Conservation (phyloP, 2,797 vertebrate genomes). For the Chaenodraco wilsoni region DNA sequence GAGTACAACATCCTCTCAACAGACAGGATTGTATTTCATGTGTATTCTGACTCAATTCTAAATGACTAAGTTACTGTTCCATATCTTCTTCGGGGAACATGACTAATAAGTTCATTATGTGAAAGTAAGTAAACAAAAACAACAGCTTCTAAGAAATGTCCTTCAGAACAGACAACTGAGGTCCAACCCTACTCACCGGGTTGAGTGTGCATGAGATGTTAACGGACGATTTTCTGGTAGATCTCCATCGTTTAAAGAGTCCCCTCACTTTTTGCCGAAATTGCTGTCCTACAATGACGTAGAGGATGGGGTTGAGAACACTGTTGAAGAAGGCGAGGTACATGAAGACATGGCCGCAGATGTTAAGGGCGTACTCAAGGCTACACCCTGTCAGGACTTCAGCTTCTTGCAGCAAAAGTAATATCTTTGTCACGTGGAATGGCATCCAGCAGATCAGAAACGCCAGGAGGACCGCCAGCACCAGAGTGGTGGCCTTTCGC, state of each 20-base stretch:
- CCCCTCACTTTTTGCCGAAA: slow-evolving; percentile 83
- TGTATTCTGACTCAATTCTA: not conserved
- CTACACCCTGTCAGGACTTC: slow-evolving; percentile 53
- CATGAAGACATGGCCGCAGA: slow-evolving; percentile 65
- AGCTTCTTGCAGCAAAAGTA: slow-evolving; percentile 44
- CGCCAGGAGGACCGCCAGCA: slow-evolving; percentile 79
- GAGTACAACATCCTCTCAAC: no score
- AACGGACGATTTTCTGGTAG: accelerated
- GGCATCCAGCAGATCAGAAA: slow-evolving; percentile 89
- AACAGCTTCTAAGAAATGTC: not conserved
- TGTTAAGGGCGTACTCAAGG: slow-evolving; percentile 14
- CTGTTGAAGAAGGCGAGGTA: slow-evolving; percentile 86
- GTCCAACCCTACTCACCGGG: accelerated
- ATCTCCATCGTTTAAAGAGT: slow-evolving; percentile 52
- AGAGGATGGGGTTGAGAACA: slow-evolving; percentile 88
- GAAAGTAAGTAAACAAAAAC: not conserved
- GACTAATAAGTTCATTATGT: not conserved
- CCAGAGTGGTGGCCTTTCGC: slow-evolving; percentile 76
- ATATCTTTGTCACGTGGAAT: slow-evolving; percentile 74
- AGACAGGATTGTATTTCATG: not conserved
- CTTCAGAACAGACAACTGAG: not conserved
- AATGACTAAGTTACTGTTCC: not conserved
- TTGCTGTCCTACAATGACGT: slow-evolving; percentile 85
- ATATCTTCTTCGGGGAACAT: not conserved
- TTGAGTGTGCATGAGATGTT: accelerated